A percentile compares a stretch with the other conserved stretches of the same genome.
Evolutionary conservation across 2,888 invertebrate genomes (phyloP).

Genomic region (Drosophila diplacantha): DNA sequence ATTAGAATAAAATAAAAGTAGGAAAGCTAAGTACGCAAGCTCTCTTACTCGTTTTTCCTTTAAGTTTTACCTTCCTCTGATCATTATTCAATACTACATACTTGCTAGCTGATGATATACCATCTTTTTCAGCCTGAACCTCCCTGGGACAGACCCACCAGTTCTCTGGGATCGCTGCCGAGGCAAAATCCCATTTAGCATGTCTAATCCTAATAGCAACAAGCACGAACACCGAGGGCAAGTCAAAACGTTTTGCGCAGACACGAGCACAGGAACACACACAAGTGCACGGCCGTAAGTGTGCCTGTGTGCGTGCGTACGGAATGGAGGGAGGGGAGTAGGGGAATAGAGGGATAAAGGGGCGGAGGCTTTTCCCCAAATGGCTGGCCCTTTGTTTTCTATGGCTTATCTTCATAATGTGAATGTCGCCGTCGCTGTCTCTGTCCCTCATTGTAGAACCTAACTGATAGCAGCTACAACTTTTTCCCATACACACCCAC

Average conservation of each 20-base stretch:
- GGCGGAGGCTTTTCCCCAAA: constrained; percentile 28
- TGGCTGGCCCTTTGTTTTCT: constrained; percentile 61
- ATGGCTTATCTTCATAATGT: constrained; percentile 70
- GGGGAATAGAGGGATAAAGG: background rate
- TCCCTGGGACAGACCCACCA: background rate
- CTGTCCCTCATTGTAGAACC: constrained; percentile 55
- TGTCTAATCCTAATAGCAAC: constrained; percentile 58
- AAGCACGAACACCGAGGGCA: constrained; percentile 57
- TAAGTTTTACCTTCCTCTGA: background rate
- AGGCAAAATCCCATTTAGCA: constrained; percentile 27
- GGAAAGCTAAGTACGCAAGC: too few relatives aligned
- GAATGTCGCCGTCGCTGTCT: constrained; percentile 56
- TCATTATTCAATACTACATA: background rate
- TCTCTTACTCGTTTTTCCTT: background rate
- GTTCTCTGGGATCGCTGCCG: constrained; percentile 19
- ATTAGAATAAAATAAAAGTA: too few relatives aligned
- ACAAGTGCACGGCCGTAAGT: background rate
- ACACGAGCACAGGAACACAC: constrained; percentile 24
- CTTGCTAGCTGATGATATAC: background rate
- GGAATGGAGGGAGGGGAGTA: background rate
- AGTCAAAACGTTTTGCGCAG: constrained; percentile 57
- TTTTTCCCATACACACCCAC: constrained; percentile 41
- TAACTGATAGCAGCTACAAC: constrained; percentile 67
- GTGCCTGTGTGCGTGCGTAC: constrained; percentile 1
- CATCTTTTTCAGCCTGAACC: background rate